These are phyloP conservation scores for Eupsittula cactorum DNA, from an alignment of 2,113 vertebrate species.

Conservation along the genomic window DNA sequence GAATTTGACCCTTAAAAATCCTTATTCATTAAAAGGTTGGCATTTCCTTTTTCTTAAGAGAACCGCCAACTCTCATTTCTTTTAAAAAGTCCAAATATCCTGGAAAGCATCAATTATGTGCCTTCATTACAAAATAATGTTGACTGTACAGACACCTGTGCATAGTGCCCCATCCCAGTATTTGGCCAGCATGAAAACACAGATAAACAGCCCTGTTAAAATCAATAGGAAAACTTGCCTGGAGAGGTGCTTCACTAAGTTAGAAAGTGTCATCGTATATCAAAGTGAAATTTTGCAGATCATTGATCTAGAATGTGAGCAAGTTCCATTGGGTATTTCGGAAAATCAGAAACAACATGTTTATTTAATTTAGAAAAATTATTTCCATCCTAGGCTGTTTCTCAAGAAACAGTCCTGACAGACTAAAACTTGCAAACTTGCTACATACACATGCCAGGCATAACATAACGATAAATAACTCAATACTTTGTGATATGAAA, in stretches of 20 bases:
- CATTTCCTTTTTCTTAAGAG: background rate
- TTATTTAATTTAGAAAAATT: conserved; percentile 63
- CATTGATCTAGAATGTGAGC: conserved; percentile 45
- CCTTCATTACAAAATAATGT: background rate
- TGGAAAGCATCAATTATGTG: background rate
- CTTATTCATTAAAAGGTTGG: background rate
- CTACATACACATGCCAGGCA: background rate
- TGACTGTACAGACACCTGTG: background rate
- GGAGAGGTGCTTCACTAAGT: background rate
- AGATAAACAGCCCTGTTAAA: background rate
- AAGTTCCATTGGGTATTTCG: conserved; percentile 29
- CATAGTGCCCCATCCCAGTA: background rate
- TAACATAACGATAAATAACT: background rate
- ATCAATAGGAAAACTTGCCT: background rate
- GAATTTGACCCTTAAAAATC: background rate
- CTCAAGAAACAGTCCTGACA: conserved; percentile 14
- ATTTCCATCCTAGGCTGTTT: conserved; percentile 22
- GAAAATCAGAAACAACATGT: conserved; percentile 43
- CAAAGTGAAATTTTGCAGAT: conserved; percentile 57
- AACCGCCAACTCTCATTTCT: background rate
- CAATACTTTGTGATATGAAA: background rate
- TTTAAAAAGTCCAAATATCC: background rate
- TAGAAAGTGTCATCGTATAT: conserved; percentile 24
- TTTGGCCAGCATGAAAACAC: background rate
- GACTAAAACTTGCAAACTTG: background rate